Base-by-base conservation (phyloP, 2,797 vertebrate species). In the Adelosebastes latens region DNA sequence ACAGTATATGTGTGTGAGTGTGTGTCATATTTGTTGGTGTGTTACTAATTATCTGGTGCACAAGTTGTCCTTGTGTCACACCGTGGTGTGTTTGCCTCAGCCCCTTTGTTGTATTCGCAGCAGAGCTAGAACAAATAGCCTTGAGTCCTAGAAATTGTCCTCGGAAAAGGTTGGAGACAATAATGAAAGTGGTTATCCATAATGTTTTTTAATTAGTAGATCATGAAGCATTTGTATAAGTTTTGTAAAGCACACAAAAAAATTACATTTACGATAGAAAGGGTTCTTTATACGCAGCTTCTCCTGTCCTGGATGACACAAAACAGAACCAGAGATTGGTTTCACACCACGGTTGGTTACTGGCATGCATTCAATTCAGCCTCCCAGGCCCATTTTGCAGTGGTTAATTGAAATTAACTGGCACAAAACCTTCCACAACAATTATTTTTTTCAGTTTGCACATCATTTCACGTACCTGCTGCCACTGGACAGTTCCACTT, bases 51-150 rank as follows among this genome's bases (percentile, higher is more conserved):
- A 80, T 68, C 62, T 68, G n/a, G 4, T 67, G 36, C 61, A 75
- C 58, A 66, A 80, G 77, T 66, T 73, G 82, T 72, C 75, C 75
- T 77, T 9, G 18, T 79, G 72, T 80, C 36, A 75, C 75, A 61
- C 56, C 8, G 34, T 1, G 16, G 31, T 42, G 27, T 18, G 46
- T 78, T 53, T 46, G 25, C 73, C 27, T 62, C 76, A 32, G 65
- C 61, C 58, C 58, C 27, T 72, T 72, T 72, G 62, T 77, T 73
- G 55, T 59, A 10, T 29, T 77, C 25, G 58, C 36, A 81, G 63
- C n/a, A 24, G 53, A 59, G 20, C 49, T 77, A 20, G 10, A 76
- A 77, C 39, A 72, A 84, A 64, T 36, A 58, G 52, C 42, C 71
- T n/a, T 42, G 61, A 77, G 27, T 65, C 25, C 6, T 29, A 74